Evolutionary conservation across 2,797 vertebrate species (phyloP), one percentile per base, ranked within the genome.

Genomic region (Champsocephalus esox): DNA sequence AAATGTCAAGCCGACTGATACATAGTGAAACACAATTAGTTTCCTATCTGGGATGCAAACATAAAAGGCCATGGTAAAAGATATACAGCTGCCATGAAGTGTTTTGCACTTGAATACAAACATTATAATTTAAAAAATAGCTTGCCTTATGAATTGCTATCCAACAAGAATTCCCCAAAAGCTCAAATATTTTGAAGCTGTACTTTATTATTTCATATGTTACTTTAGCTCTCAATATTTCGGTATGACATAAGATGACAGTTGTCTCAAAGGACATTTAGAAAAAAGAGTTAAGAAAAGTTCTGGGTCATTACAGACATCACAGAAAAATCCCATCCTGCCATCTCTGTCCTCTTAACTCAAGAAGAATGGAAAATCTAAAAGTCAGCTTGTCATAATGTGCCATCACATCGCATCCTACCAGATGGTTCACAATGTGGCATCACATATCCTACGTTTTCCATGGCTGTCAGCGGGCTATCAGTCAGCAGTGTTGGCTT

Each of bases 311-410:
- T 80, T 80, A 81, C 16, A 70, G 34, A 49, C 66, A 28, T 72
- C 75, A 69, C 13, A 77, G 61, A 78, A 64, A 79, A 69, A 49
- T 24, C 56, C 14, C 73, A 75, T 54, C 28, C 55, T 80, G 69
- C 56, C 74, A 70, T 41, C 54, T 34, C 70, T 46, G 56, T 55
- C 51, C 59, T 73, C 63, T 69, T 59, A 81, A 83, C 76, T 68
- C 6, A 73, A n/a, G 17, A 21, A 24, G 75, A 77, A 60, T 1
- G 16, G 44, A 41, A 56, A 85, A 87, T 89, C 70, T 57, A 51
- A 76, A 81, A 61, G 87, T 85, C 88, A 90, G 77, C 83, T 66
- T 74, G 65, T 88, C 60, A 69, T 57, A 60, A 70, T 61, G 66
- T 73, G 70, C 71, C 68, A 72, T 89, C 88, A 81, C 67, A 80